phyloP scores from a whole-genome alignment of 2,113 vertebrate species.

The Pseudolaguvia tuberculata region DNA sequence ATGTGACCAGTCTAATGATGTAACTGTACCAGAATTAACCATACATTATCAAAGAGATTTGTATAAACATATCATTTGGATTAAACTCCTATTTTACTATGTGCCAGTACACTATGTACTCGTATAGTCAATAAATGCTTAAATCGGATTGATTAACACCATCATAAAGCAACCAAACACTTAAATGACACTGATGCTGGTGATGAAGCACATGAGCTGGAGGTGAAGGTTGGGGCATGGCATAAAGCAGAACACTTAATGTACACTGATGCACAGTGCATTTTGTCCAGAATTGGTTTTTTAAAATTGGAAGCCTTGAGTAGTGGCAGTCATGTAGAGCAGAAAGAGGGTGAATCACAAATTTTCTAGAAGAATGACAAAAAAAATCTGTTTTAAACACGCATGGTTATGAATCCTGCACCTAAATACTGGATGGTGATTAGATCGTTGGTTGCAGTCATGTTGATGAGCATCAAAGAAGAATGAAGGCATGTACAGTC shows the following conservation, averaged over 20 bases:
- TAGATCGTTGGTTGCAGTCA: slow-evolving; percentile 55
- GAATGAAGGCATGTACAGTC: slow-evolving; percentile 24
- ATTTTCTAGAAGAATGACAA: slow-evolving; percentile 43
- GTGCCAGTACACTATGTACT: slow-evolving; percentile 51
- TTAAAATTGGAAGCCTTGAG: slow-evolving; percentile 50
- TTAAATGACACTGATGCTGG: slow-evolving; percentile 62
- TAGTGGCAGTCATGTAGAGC: slow-evolving; percentile 50
- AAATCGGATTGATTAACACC: slow-evolving; percentile 69
- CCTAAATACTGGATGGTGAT: slow-evolving; percentile 58
- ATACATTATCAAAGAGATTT: slow-evolving; percentile 50
- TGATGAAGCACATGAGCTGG: slow-evolving; percentile 59
- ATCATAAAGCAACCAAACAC: slow-evolving; percentile 64
- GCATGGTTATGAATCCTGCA: slow-evolving; percentile 56
- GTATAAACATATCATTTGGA: slow-evolving; percentile 52
- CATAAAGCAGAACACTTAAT: slow-evolving; percentile 46
- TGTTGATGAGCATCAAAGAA: slow-evolving; percentile 46
- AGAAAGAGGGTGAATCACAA: slow-evolving; percentile 52
- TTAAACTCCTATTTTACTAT: slow-evolving; percentile 53
- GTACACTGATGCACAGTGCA: slow-evolving; percentile 56
- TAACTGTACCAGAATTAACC: slow-evolving; percentile 61
- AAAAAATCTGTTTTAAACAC: slow-evolving; percentile 62
- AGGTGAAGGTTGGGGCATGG: slow-evolving; percentile 46
- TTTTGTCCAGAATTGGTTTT: slow-evolving; percentile 48
- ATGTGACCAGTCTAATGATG: slow-evolving; percentile 62
- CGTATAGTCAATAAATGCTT: slow-evolving; percentile 65